phyloP scores from a whole-genome alignment of 2,888 invertebrate species.

The Onthophagus sagittarius region DNA sequence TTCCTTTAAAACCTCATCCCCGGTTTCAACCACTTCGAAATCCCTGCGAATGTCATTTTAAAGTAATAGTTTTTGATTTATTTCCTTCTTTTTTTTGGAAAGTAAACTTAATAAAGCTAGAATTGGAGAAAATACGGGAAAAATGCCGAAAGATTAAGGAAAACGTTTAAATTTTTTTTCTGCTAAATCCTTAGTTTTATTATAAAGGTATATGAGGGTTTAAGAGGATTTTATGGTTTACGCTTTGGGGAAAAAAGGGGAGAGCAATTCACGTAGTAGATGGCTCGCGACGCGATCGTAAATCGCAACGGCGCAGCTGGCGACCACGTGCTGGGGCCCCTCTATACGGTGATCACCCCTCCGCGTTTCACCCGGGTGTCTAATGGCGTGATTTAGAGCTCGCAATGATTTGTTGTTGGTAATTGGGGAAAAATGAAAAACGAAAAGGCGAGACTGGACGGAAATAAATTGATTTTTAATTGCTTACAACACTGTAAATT shows the following conservation, averaged over 20 bases:
- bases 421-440: not conserved
- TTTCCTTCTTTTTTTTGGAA: not conserved
- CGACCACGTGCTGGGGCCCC: not conserved
- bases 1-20: not conserved
- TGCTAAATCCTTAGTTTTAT: no score
- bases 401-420: not conserved
- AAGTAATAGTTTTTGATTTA: not conserved
- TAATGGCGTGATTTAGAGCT: not conserved
- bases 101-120: not conserved
- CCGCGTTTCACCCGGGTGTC: not conserved
- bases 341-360: no score
- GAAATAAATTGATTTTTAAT: not conserved
- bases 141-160: no score
- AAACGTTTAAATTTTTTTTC: no score
- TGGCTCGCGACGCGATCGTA: not conserved
- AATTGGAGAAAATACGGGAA: no score
- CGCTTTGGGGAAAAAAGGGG: not conserved
- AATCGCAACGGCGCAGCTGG: not conserved
- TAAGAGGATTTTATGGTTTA: not conserved
- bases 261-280: not conserved
- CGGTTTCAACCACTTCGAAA: not conserved
- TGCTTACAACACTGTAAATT: not conserved
- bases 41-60: not conserved
- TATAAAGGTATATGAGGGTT: not conserved
- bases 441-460: not conserved